Conservation (phyloP, 2,888 invertebrate species). For the Isoperla grammatica region DNA sequence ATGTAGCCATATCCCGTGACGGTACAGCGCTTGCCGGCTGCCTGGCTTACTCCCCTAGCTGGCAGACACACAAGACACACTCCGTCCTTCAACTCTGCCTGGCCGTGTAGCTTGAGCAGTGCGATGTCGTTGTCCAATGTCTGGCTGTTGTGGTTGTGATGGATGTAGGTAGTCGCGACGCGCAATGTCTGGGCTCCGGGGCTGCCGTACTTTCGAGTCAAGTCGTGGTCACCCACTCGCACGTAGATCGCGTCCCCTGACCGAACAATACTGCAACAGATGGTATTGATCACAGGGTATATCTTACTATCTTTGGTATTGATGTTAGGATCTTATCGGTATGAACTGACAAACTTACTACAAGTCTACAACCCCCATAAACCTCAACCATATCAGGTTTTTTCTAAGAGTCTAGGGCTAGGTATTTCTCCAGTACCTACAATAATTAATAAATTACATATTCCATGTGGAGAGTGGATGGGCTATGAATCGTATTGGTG, state of each 20-base stretch:
- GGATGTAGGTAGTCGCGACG: slow-evolving; percentile 90
- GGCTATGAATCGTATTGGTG: no score
- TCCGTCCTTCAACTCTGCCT: slow-evolving; percentile 82
- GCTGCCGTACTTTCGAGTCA: slow-evolving; percentile 85
- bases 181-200: slow-evolving; percentile 86
- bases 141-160: slow-evolving; percentile 93
- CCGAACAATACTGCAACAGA: slow-evolving; percentile 70
- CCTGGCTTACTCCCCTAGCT: slow-evolving; percentile 80
- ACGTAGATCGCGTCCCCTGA: slow-evolving; percentile 92
- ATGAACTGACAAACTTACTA: no score
- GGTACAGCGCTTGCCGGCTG: slow-evolving; percentile 85
- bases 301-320: no score
- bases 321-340: no score
- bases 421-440: no score
- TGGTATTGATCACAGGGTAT: no score
- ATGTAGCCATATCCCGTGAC: slow-evolving; percentile 94
- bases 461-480: no score
- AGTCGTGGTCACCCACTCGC: slow-evolving; percentile 86
- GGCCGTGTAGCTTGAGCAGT: slow-evolving; percentile 79
- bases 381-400: not conserved
- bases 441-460: no score
- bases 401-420: no score
- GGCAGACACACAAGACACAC: slow-evolving; percentile 83
- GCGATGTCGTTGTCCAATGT: slow-evolving; percentile 94
- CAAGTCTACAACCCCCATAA: not conserved